Base-by-base conservation (phyloP, 2,888 invertebrate genomes). In the Osedax fenrisi region DNA sequence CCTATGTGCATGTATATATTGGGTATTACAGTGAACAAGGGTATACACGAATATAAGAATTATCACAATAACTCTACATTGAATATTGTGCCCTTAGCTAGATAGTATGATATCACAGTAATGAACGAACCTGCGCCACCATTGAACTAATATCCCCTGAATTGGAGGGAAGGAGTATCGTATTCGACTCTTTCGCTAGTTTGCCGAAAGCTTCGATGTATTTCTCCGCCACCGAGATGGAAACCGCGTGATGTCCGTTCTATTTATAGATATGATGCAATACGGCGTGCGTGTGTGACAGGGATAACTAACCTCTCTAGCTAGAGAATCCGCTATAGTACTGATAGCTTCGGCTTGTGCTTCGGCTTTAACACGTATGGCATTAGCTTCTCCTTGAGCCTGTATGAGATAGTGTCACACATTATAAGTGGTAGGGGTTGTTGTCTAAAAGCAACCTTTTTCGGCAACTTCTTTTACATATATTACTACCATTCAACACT, bases 131-230 rank as follows among this genome's bases (percentile, higher is more conserved):
- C 88, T 92, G 91, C 64, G 90, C 88, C 21, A 93, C 92, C 84
- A 92, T 87, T 81, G 87, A 88, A 5, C 90, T 88, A 2, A 92
- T 89, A 79, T 86, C 85, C 2, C 91, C 91, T 2, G 91, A 90
- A 85, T 95, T 94, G 23, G 91, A 89, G 0, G 97, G 97, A 78
- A 99, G 85, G 79, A 98, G 91, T 76, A 98, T 87, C 0, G 97
- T 98, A 85, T 97, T 99, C 82, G 90, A 92, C 13, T 90, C 90
- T 84, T 92, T 90, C 0, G 98, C 97, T 77, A 99, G 86, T 81
- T 94, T 90, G 82, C 91, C 89, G 85, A 98, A 98, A 17, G 97
- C 96, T 23, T 88, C 86, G 59, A 98, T 92, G 83, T 99, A 99
- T 83, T 96, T 92, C 82, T 98, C 96, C 0, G 98, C 98, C 76